Evolutionary conservation across 92 coral and sea anemone species (phyloP).

Genomic region (Epizoanthus rinbou): DNA sequence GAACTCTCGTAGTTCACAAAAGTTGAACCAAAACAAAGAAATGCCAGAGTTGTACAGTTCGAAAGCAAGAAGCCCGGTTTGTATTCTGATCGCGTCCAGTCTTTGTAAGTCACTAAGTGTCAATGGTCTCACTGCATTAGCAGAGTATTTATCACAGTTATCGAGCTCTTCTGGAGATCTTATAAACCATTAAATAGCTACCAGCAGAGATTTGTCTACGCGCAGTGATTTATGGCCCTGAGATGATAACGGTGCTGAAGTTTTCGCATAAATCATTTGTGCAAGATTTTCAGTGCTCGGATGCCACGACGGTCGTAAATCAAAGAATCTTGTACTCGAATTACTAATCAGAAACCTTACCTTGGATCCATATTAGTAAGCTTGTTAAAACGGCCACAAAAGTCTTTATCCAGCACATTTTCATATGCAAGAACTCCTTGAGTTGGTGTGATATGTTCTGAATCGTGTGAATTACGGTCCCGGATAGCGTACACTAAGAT

Average conservation of each 20-base stretch:
- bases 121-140: slow-evolving; percentile 45
- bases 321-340: slow-evolving; percentile 34
- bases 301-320: slow-evolving; percentile 37
- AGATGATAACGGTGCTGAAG: slow-evolving; percentile 35
- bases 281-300: not conserved
- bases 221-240: slow-evolving; percentile 44
- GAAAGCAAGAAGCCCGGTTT: not conserved
- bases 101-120: slow-evolving; percentile 30
- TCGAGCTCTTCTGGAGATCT: slow-evolving; percentile 22
- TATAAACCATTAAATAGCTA: slow-evolving; percentile 3
- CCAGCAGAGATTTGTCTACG: slow-evolving; percentile 30
- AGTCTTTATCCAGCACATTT: slow-evolving; percentile 36
- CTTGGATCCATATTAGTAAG: slow-evolving; percentile 39
- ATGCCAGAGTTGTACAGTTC: not conserved
- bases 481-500: not conserved
- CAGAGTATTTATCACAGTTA: slow-evolving; percentile 43
- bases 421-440: not conserved
- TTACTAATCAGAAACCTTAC: slow-evolving; percentile 19
- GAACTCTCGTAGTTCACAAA: slow-evolving; percentile 1
- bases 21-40: not conserved
- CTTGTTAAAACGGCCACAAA: slow-evolving; percentile 40
- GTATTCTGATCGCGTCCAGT: not conserved
- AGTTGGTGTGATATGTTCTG: not conserved
- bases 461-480: not conserved
- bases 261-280: slow-evolving; percentile 41